These are phyloP conservation scores for Agrilus mali DNA, from an alignment of 2,888 invertebrate species.

Conservation along the genomic window DNA sequence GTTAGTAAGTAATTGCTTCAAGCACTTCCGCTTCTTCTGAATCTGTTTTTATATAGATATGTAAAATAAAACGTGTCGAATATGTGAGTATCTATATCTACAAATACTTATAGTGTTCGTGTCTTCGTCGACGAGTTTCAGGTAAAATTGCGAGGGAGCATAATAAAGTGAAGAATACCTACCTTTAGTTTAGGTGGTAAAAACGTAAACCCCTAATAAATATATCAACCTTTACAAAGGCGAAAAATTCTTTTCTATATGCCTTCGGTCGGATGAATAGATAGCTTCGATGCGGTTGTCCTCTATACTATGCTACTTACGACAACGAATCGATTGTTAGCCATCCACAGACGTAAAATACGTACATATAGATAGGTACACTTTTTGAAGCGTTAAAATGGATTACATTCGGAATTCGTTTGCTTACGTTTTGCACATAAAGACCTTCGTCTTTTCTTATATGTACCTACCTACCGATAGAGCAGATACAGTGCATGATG, in stretches of 20 bases:
- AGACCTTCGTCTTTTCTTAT: background rate
- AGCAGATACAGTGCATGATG: too few species aligned
- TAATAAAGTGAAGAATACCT: too few species aligned
- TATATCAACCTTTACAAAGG: constrained; percentile 18
- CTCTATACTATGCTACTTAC: constrained; percentile 9
- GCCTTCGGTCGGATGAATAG: constrained; percentile 11
- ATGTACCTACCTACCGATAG: too few species aligned
- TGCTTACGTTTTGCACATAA: constrained; percentile 12
- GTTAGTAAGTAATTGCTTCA: too few species aligned
- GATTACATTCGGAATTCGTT: constrained; percentile 21
- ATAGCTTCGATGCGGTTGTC: constrained; percentile 12
- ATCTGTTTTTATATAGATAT: too few species aligned
- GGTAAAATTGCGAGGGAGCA: too few species aligned
- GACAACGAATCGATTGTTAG: constrained; percentile 10
- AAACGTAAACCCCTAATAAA: constrained; percentile 15
- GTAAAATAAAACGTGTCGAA: too few species aligned
- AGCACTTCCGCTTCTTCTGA: too few species aligned
- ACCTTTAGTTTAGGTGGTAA: constrained; percentile 4
- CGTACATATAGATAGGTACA: too few species aligned
- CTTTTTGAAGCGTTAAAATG: constrained; percentile 16
- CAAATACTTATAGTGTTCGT: too few species aligned
- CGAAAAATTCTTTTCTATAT: constrained; percentile 17
- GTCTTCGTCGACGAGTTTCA: too few species aligned
- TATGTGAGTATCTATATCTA: too few species aligned
- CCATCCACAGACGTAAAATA: constrained; percentile 4